Conservation (phyloP, 2,797 vertebrate genomes). For the Clarias laeviceps region DNA sequence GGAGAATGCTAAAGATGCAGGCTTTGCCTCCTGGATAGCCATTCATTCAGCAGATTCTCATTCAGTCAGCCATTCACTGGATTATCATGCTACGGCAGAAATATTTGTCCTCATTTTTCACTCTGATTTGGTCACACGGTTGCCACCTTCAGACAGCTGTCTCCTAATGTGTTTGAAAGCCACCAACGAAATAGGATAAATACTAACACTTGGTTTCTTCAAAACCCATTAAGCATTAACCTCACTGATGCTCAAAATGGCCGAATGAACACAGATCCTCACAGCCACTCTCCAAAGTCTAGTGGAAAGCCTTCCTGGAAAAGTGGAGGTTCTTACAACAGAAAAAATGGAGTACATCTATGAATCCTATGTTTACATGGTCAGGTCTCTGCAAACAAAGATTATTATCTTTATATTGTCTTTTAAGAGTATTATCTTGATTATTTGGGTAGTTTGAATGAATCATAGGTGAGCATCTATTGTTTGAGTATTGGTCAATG, state of each 20-base stretch:
- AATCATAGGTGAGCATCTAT: neutral
- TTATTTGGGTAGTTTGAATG: neutral
- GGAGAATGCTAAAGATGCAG: constrained; percentile 20
- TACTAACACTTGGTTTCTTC: neutral
- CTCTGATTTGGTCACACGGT: neutral
- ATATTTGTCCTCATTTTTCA: neutral
- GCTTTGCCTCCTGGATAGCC: constrained; percentile 1
- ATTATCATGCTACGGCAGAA: neutral
- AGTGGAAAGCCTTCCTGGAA: neutral
- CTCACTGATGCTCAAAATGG: neutral
- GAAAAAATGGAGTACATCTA: neutral
- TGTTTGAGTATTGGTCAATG: neutral
- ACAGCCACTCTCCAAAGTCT: neutral
- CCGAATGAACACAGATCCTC: neutral
- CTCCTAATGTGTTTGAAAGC: neutral
- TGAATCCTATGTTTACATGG: neutral
- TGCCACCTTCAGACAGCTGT: neutral
- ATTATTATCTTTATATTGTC: neutral
- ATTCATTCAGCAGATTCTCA: constrained; percentile 31
- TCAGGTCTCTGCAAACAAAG: neutral
- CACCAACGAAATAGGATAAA: neutral
- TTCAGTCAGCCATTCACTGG: constrained; percentile 14
- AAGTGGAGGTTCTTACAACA: neutral
- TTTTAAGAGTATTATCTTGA: neutral
- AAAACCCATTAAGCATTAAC: neutral